Evolutionary conservation across 2,888 invertebrate species (phyloP), one percentile per base, ranked within the genome.

Genomic region (Liodrosophila aerea): DNA sequence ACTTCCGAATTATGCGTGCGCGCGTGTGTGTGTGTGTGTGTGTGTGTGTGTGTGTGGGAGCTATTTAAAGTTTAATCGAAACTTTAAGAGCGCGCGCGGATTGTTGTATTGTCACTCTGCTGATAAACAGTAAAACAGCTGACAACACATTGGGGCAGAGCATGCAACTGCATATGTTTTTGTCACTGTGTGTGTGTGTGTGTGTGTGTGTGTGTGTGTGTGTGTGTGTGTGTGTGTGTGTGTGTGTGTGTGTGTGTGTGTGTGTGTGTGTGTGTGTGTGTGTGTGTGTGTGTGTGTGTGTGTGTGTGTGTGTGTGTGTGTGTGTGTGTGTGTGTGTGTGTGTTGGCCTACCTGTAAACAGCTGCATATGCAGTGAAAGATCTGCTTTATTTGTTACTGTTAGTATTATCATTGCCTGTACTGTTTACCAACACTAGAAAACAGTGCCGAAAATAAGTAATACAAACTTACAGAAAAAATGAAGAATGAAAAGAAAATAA

Each of bases 301-400:
- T 41, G 47, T n/a, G n/a, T n/a, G n/a, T n/a, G n/a, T n/a, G n/a
- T n/a, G n/a, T n/a, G n/a, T n/a, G n/a, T n/a, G n/a, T n/a, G n/a
- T n/a, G n/a, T n/a, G n/a, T n/a, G n/a, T n/a, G n/a, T n/a, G n/a
- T n/a, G n/a, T 49, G 36, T 29, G 47, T 37, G 50, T 46, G 36
- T 30, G 30, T 41, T 7, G 37, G 44, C 37, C 34, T 76, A 76
- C 78, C 83, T 76, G 83, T 82, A 67, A 78, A 67, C 78, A 76
- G 76, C 83, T 76, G 76, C 76, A 66, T 61, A 64, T 67, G 63
- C 54, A 5, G 22, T 22, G 22, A 22, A 60, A 58, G 34, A 29
- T 8, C 15, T 16, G 7, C 15, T 39, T 22, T 18, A 40, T 33
- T 50, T 50, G 49, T 40, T 18, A 30, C 5, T 22, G 22, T 22